Evolutionary conservation across 2,888 invertebrate species (phyloP).

Genomic region (Dryomyza anilis): DNA sequence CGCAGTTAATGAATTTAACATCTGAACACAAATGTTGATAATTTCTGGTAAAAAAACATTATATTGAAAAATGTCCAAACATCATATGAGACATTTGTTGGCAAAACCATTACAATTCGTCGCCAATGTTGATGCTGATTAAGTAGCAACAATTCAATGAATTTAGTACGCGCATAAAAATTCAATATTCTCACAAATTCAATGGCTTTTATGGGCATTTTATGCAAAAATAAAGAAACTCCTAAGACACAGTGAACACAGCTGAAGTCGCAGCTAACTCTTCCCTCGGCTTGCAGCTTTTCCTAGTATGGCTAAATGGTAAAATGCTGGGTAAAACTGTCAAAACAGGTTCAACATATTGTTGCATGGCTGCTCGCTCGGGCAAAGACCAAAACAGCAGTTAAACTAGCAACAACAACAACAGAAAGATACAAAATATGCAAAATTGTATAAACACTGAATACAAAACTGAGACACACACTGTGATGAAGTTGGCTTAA

Average conservation of each 20-base stretch:
- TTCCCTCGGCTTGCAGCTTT: no score
- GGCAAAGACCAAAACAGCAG: not conserved
- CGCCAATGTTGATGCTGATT: slow-evolving; percentile 2
- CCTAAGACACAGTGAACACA: no score
- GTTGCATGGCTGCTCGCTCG: not conserved
- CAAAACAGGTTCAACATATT: slow-evolving; percentile 7
- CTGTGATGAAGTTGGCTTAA: not conserved
- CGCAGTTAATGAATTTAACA: no score
- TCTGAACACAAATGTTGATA: no score
- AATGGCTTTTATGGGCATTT: slow-evolving; percentile 5
- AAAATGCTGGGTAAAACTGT: not conserved
- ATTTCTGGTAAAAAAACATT: no score
- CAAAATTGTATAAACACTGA: slow-evolving; percentile 11
- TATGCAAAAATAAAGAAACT: slow-evolving; percentile 2
- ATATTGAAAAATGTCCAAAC: no score
- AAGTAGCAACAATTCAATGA: slow-evolving; percentile 16
- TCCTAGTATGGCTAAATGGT: slow-evolving; percentile 1
- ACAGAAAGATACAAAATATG: slow-evolving; percentile 4
- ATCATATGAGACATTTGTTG: no score
- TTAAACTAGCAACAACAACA: not conserved
- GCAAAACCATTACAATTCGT: no score
- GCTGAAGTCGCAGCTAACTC: no score
- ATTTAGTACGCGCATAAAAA: slow-evolving; percentile 20
- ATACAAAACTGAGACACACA: not conserved
- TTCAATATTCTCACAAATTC: slow-evolving; percentile 21